These are phyloP conservation scores for Formica exsecta DNA, from an alignment of 1,140 invertebrate genomes.

Conservation along the genomic window DNA sequence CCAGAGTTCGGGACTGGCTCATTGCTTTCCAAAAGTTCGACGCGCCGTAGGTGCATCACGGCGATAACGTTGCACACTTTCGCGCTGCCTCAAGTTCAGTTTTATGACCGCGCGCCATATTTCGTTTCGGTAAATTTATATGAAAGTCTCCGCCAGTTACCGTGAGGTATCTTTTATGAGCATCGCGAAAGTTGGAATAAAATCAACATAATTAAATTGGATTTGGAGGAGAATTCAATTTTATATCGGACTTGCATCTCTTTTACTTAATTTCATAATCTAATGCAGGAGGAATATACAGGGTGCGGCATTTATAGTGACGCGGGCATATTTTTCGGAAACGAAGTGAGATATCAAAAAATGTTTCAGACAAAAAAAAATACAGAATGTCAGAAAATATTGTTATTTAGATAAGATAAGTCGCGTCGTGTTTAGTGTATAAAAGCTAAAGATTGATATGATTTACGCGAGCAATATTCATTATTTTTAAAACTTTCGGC, in stretches of 20 bases:
- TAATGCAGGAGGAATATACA: background rate
- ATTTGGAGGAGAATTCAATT: background rate
- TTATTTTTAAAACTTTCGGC: background rate
- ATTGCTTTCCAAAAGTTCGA: constrained; percentile 60
- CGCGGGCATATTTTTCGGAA: no score
- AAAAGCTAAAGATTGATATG: background rate
- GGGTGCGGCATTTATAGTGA: no score
- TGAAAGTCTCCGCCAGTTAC: constrained; percentile 27
- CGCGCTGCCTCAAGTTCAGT: constrained; percentile 36
- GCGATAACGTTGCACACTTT: constrained; percentile 56
- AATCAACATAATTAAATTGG: background rate
- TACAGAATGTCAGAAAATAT: background rate
- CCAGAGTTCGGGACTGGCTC: constrained; percentile 47
- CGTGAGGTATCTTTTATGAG: background rate
- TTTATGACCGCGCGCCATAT: constrained; percentile 48
- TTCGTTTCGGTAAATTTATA: constrained; percentile 46
- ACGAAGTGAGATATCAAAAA: no score
- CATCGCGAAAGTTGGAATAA: background rate
- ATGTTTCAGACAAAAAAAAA: no score
- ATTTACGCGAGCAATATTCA: constrained; percentile 4
- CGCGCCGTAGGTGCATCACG: constrained; percentile 52
- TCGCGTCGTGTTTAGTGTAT: background rate
- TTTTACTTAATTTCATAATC: background rate
- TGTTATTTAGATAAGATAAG: background rate
- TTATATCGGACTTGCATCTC: background rate